Conservation (phyloP, 2,113 vertebrate species). For the Polyodon spathula region DNA sequence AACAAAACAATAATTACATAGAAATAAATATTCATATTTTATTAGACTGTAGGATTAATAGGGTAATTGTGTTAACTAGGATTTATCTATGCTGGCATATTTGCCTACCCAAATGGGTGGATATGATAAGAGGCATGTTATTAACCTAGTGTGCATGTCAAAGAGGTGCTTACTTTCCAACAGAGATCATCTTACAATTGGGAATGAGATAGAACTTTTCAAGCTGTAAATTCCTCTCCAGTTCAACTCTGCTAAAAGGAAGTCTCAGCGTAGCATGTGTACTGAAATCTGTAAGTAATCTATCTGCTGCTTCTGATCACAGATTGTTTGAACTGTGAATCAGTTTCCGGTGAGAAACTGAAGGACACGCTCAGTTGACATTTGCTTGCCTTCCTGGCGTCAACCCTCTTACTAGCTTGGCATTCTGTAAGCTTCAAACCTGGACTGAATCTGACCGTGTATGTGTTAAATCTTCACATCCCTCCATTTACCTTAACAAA, state of each 20-base stretch:
- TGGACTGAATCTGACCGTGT: not conserved
- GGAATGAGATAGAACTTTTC: not conserved
- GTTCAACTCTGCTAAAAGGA: not conserved
- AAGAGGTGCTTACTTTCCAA: not conserved
- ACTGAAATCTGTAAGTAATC: not conserved
- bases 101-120: slow-evolving; percentile 21
- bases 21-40: no score
- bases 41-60: no score
- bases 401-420: slow-evolving; percentile 7
- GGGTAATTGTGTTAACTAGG: no score
- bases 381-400: slow-evolving; percentile 1
- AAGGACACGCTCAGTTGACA: slow-evolving; percentile 18
- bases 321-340: slow-evolving; percentile 16
- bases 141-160: not conserved
- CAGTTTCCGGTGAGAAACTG: slow-evolving; percentile 9
- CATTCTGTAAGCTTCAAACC: slow-evolving; percentile 24
- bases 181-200: not conserved
- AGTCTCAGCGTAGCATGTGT: not conserved
- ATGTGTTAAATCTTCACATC: not conserved
- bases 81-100: not conserved
- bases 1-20: no score
- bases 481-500: no score
- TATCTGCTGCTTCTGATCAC: not conserved
- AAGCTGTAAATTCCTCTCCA: not conserved
- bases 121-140: slow-evolving; percentile 15